Conservation (phyloP, 2,797 vertebrate genomes). For the Antrozous pallidus region DNA sequence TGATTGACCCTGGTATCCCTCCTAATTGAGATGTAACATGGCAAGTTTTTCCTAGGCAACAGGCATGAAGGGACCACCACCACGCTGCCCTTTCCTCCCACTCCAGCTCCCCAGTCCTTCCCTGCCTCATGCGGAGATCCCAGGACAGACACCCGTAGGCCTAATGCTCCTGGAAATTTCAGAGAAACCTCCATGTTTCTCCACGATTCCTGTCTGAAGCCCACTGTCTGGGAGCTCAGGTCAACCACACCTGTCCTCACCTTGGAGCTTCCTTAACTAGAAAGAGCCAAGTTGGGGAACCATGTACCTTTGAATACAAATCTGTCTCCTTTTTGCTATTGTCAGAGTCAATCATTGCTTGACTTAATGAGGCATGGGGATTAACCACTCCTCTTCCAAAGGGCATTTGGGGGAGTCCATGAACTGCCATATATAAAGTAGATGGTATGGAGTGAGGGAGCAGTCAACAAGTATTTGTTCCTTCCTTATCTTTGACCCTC, state of each 20-base stretch:
- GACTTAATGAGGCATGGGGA: neutral
- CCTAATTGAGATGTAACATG: slow-evolving; percentile 85
- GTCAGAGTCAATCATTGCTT: neutral
- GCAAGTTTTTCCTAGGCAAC: slow-evolving; percentile 76
- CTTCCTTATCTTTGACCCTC: neutral
- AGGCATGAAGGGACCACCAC: slow-evolving; percentile 26
- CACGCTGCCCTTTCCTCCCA: neutral
- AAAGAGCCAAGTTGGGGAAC: neutral
- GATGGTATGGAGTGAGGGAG: neutral
- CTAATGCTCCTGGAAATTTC: neutral
- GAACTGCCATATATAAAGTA: rapidly evolving
- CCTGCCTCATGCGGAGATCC: neutral
- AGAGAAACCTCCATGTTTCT: neutral
- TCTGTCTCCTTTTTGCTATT: neutral
- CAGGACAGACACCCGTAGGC: neutral
- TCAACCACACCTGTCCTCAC: too few species aligned
- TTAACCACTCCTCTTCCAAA: neutral
- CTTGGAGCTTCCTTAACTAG: neutral
- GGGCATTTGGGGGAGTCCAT: neutral
- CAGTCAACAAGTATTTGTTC: neutral
- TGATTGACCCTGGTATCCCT: slow-evolving; percentile 83
- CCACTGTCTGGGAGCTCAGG: neutral
- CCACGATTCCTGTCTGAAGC: rapidly evolving
- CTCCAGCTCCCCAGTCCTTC: neutral
- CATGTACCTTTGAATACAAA: neutral